Evolutionary conservation across 1,140 invertebrate genomes (phyloP), one percentile per base, ranked within the genome.

Genomic region (Portunus trituberculatus): DNA sequence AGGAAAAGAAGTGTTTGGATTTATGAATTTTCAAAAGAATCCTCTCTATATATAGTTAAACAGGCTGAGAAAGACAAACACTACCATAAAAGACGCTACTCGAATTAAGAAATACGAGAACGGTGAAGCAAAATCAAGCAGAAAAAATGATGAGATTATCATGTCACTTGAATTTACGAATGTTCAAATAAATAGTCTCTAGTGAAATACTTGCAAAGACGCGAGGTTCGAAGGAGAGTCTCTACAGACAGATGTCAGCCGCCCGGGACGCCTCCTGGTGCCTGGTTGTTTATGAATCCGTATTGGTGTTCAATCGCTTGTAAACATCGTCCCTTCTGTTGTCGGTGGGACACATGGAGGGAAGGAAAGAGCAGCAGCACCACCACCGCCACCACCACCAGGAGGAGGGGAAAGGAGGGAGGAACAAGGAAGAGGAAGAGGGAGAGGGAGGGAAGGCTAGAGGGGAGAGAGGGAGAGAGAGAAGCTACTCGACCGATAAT

Each of bases 231-330:
- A n/a, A 76, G 28, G 0, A 45, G 91, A 16, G 29, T 1, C 8
- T 4, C 16, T n/a, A 29, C 7, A 20, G 83, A 25, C 46, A 32
- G 46, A 46, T 31, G 83, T 52, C 67, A 48, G 46, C 25, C 25
- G 89, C 28, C 8, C 14, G 32, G 76, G 94, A 14, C 20, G 32
- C 52, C 82, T 46, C 67, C 25, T 46, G 91, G n/a, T 52, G 94
- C 48, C 29, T 45, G 92, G 91, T 90, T 91, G 91, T 84, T 95
- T 93, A 93, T 93, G 95, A 91, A 90, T 67, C 39, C 87, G 48
- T 93, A 93, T 93, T 93, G 94, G 91, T 93, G 95, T 93, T 95
- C 91, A 95, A 93, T 95, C 95, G 92, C 95, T 95, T 95, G 95
- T 95, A 93, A 95, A 93, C 95, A 95, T 93, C 39, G 52, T 88